A percentile compares a stretch with the other conserved stretches of the same genome.
Conservation (phyloP, 2,113 vertebrate species). For the Podilymbus podiceps region DNA sequence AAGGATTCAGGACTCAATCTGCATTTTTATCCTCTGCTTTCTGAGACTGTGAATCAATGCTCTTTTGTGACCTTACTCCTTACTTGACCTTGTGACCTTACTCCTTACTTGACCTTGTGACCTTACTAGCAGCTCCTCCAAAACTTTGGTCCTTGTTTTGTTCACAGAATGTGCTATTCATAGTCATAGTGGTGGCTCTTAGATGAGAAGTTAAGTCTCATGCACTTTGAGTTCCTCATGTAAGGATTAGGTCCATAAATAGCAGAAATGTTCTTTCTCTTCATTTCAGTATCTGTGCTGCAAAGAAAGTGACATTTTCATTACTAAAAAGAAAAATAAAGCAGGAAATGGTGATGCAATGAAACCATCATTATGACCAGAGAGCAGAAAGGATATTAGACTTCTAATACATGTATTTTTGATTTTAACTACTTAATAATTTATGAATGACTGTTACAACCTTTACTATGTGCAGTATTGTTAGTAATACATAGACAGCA, state of each 20-base stretch:
- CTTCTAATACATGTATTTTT: neutral
- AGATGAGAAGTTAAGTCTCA: neutral
- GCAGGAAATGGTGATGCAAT: neutral
- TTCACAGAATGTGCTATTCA: neutral
- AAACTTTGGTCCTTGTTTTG: neutral
- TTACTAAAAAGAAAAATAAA: slow-evolving; percentile 30
- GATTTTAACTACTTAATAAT: neutral
- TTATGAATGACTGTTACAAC: neutral
- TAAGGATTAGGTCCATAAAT: neutral
- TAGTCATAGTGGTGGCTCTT: neutral
- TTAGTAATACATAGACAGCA: neutral
- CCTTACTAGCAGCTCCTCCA: neutral
- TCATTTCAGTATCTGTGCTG: neutral
- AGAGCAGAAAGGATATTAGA: neutral
- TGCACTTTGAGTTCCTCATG: rapidly evolving
- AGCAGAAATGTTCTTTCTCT: neutral
- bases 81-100: neutral
- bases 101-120: too few relatives aligned
- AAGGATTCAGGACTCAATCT: neutral
- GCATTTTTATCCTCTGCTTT: neutral
- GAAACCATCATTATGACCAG: neutral
- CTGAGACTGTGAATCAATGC: neutral
- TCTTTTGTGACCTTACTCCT: neutral
- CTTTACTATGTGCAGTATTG: neutral
- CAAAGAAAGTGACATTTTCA: neutral